Base-by-base conservation (phyloP, 1,140 invertebrate genomes). In the Cardiocondyla obscurior region DNA sequence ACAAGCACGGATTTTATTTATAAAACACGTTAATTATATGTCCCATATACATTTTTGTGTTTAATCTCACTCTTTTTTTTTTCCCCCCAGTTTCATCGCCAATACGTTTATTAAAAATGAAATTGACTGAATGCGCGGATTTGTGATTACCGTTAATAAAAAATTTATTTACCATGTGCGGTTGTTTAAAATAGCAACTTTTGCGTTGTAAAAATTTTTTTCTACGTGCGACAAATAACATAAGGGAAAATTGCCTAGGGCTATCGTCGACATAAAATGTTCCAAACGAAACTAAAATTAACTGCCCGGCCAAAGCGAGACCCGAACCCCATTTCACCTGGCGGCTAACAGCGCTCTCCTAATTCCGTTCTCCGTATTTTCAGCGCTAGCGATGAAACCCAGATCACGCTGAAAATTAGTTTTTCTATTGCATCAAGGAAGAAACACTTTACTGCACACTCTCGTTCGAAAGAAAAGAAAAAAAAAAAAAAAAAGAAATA, bases 391-490 rank as follows among this genome's bases (percentile, higher is more conserved):
- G 74, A 79, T 79, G 74, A 79, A 79, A 79, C 62, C 74, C 74
- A 79, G 74, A 79, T 79, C 74, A 79, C 74, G 74, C 74, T 46
- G 74, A 79, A 79, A 79, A 79, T 79, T 79, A 79, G 74, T 79
- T 79, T 79, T 79, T 79, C 74, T 69, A 82, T 76, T 30, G 72
- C 70, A 73, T 82, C 57, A 74, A 25, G 25, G 30, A 62, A 77
- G 55, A 82, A 82, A 60, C 72, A 58, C 58, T 77, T 82, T 58
- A n/a, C 8, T 22, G 39, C 22, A 51, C 30, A 10, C 6, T 60
- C n/a, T 67, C 19, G 12, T 22, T 16, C 12, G 16, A 19, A 22
- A 55, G 28, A 39, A 42, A 67, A 16, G 30, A n/a, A 5, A 42
- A 0, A 7, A 16, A 8, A 42, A 1, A n/a, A 30, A 14, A 0